Conservation (phyloP, 2,888 invertebrate species). For the Lasioglossum vierecki region DNA sequence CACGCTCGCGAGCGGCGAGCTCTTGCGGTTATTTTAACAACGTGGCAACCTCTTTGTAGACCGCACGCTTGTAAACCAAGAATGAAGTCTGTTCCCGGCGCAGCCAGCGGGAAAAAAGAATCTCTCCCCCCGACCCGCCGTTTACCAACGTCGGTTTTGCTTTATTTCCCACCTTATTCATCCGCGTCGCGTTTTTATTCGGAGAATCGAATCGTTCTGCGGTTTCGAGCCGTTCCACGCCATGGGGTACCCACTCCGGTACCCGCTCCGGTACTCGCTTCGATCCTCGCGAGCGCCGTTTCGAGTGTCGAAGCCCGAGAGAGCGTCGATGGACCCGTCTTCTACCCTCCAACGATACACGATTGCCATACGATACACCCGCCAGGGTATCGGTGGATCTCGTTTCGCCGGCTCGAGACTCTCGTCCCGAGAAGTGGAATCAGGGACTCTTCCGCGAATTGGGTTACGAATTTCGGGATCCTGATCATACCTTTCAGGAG, state of each 20-base stretch:
- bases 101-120: conserved; percentile 64
- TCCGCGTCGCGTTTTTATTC: conserved; percentile 41
- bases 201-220: conserved; percentile 62
- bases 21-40: conserved; percentile 84
- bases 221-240: conserved; percentile 35
- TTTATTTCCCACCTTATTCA: conserved; percentile 42
- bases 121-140: conserved; percentile 28
- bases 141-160: conserved; percentile 50
- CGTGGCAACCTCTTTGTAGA: conserved; percentile 84
- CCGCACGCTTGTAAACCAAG: conserved; percentile 84
- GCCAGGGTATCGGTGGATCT: conserved; percentile 53
- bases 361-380: conserved; percentile 57
- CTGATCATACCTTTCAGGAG: not conserved
- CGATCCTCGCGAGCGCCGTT: conserved; percentile 34
- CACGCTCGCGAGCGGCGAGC: conserved; percentile 61
- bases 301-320: conserved; percentile 35
- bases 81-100: conserved; percentile 81
- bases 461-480: conserved; percentile 35
- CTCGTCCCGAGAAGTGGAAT: conserved; percentile 14
- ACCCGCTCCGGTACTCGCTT: not conserved
- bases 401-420: conserved; percentile 48
- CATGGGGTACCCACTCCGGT: conserved; percentile 21
- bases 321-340: conserved; percentile 8
- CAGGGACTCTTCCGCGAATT: conserved; percentile 34
- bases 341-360: conserved; percentile 36